Evolutionary conservation across 2,113 vertebrate species (phyloP).

Genomic region (Mobula hypostoma): DNA sequence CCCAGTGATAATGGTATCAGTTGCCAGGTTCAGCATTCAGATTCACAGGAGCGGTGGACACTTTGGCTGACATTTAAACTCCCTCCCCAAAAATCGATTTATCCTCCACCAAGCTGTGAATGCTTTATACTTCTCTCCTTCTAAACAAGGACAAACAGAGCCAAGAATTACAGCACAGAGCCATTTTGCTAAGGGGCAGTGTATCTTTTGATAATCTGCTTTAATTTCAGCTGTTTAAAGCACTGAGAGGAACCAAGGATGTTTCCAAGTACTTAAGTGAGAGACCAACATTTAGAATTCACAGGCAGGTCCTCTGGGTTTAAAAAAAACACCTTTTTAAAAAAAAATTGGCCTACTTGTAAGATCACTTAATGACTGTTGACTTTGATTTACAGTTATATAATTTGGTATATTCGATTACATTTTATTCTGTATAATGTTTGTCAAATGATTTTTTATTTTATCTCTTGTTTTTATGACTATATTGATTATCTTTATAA

Average conservation of each 20-base stretch:
- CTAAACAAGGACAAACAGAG: not conserved
- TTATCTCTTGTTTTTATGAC: no score
- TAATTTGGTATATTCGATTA: no score
- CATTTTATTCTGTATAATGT: no score
- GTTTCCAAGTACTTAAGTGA: not conserved
- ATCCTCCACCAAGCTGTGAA: not conserved
- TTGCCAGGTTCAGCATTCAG: not conserved
- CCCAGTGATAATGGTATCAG: not conserved
- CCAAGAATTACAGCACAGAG: not conserved
- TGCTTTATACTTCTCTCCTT: not conserved
- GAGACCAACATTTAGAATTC: not conserved
- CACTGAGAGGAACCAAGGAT: not conserved
- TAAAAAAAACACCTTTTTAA: no score
- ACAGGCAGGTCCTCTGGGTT: not conserved
- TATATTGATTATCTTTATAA: no score
- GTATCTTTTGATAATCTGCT: not conserved
- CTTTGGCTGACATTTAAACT: slow-evolving; percentile 18
- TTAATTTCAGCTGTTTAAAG: no score
- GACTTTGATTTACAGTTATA: no score
- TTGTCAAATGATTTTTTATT: no score
- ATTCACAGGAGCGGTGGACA: not conserved
- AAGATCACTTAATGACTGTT: no score
- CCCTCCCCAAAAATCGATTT: not conserved
- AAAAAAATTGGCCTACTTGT: no score
- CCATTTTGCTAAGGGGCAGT: not conserved